Conservation (phyloP, 2,888 invertebrate genomes). For the Heteropelma amictum region DNA sequence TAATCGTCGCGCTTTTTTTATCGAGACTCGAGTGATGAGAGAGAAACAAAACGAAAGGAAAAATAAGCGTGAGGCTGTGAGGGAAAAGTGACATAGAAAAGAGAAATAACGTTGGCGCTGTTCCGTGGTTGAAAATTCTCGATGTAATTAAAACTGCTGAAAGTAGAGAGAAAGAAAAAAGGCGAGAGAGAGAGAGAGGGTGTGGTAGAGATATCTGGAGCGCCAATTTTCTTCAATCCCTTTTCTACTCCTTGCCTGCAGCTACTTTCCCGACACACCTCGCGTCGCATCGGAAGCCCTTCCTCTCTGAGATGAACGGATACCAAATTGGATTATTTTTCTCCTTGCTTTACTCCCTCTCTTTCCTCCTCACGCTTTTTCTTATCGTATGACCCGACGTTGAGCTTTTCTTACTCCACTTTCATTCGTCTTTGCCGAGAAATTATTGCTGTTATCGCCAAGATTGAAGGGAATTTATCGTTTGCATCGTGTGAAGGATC, state of each 20-base stretch:
- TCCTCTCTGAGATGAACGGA: slow-evolving; percentile 57
- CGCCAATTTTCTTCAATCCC: slow-evolving; percentile 40
- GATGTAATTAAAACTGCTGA: slow-evolving; percentile 70
- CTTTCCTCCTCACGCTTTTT: slow-evolving; percentile 20
- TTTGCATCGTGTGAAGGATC: too few relatives aligned
- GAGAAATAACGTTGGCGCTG: slow-evolving; percentile 9
- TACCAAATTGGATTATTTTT: slow-evolving; percentile 75
- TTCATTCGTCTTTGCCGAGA: slow-evolving; percentile 57
- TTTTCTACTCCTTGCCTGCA: slow-evolving; percentile 18
- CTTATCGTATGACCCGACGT: slow-evolving; percentile 39
- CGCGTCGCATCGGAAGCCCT: slow-evolving; percentile 41
- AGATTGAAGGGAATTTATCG: slow-evolving; percentile 25
- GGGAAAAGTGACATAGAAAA: not conserved
- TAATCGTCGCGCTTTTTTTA: too few relatives aligned
- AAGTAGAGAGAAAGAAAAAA: slow-evolving; percentile 59
- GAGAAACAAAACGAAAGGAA: not conserved
- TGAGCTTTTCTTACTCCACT: slow-evolving; percentile 38
- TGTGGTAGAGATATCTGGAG: slow-evolving; percentile 2
- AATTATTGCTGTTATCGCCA: too few relatives aligned
- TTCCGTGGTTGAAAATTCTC: slow-evolving; percentile 44
- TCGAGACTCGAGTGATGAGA: too few relatives aligned
- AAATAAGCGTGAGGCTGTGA: not conserved
- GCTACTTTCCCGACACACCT: slow-evolving; percentile 48
- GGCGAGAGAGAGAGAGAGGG: slow-evolving; percentile 60
- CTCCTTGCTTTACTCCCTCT: slow-evolving; percentile 59